Percentiles rank a stretch among this genome's conserved stretches.
These are phyloP conservation scores for Phyllostomus discolor DNA, from an alignment of 2,113 vertebrate species.

Conservation along the genomic window DNA sequence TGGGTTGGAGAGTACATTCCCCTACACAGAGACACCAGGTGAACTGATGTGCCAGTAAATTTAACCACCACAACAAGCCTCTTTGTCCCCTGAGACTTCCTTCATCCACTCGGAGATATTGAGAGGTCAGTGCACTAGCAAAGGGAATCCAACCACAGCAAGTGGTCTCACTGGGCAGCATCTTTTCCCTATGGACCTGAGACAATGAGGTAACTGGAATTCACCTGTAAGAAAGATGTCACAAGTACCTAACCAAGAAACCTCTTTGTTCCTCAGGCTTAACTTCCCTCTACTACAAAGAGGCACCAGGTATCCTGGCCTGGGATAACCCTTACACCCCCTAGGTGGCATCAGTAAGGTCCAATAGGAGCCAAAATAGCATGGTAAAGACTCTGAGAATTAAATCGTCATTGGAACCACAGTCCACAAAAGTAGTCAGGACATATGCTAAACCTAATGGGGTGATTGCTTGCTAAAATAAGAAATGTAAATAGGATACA, in stretches of 20 bases:
- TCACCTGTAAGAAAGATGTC: background rate
- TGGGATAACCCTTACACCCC: background rate
- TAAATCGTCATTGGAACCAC: background rate
- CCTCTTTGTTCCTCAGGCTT: background rate
- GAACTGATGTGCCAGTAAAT: background rate
- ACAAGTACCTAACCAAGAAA: background rate
- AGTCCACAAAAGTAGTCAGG: background rate
- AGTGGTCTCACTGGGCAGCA: background rate
- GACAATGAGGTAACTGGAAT: no score
- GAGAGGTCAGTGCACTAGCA: background rate
- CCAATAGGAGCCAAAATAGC: background rate
- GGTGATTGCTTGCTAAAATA: background rate
- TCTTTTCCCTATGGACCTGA: background rate
- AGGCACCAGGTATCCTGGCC: background rate
- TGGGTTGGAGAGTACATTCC: background rate
- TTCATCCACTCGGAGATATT: background rate
- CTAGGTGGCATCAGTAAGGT: background rate
- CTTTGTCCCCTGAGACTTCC: background rate
- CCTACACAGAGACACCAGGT: background rate
- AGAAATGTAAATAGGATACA: background rate
- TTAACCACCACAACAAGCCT: background rate
- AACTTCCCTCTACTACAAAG: background rate
- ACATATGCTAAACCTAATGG: background rate
- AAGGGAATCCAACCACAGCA: background rate
- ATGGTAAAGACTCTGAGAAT: background rate